These are phyloP conservation scores for Nipponia nippon DNA, from an alignment of 2,113 vertebrate genomes.

Conservation along the genomic window DNA sequence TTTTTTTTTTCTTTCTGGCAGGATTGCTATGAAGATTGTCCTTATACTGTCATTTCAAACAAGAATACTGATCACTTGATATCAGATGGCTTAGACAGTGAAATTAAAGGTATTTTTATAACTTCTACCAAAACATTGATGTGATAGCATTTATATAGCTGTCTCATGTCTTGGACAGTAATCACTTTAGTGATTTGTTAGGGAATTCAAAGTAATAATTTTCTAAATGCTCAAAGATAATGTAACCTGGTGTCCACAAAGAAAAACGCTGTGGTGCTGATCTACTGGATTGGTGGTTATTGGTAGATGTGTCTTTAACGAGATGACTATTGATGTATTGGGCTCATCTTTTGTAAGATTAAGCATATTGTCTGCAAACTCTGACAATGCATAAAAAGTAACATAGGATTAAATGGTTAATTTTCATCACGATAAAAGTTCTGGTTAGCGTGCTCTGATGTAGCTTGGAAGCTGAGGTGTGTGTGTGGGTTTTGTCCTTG, in stretches of 20 bases:
- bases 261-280: not conserved
- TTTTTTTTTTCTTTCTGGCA: conserved; percentile 47
- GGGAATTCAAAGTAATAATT: not conserved
- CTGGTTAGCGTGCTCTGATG: not conserved
- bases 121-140: not conserved
- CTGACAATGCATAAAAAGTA: not conserved
- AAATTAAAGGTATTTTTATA: conserved; percentile 80
- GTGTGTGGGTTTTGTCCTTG: not conserved
- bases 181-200: not conserved
- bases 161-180: not conserved
- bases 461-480: not conserved
- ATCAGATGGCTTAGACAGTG: conserved; percentile 74
- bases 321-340: not conserved
- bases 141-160: not conserved
- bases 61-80: conserved; percentile 76
- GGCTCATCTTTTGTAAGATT: not conserved
- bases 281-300: not conserved
- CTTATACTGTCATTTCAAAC: conserved; percentile 68
- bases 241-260: not conserved
- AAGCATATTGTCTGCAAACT: not conserved
- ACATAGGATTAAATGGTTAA: not conserved
- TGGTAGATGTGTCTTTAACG: not conserved
- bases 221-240: not conserved
- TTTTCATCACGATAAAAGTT: not conserved
- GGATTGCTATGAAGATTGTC: conserved; percentile 82